Conservation (phyloP, 2,888 invertebrate genomes). For the Epistrophe grossulariae region DNA sequence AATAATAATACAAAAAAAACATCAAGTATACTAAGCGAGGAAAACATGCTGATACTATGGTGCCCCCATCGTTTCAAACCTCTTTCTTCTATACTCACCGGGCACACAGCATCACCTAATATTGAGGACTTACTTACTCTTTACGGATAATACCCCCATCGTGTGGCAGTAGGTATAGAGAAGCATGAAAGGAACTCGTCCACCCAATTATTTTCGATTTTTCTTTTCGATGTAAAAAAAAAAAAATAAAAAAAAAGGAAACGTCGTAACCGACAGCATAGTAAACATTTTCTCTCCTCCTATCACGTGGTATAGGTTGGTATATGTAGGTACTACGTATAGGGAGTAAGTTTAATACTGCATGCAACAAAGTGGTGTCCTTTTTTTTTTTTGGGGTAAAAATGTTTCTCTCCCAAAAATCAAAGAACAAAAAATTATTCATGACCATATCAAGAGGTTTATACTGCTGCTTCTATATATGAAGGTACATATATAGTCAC, state of each 20-base stretch:
- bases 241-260: conserved; percentile 54
- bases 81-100: conserved; percentile 1
- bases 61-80: conserved; percentile 18
- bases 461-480: conserved; percentile 21
- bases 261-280: conserved; percentile 55
- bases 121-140: conserved; percentile 74
- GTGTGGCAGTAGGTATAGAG: conserved; percentile 36
- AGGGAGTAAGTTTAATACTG: conserved; percentile 12
- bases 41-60: conserved; percentile 55
- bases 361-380: conserved; percentile 66
- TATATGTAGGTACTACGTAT: too few species aligned
- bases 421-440: conserved; percentile 45
- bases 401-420: conserved; percentile 61
- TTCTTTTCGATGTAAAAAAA: conserved; percentile 62
- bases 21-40: conserved; percentile 17
- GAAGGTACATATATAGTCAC: too few species aligned
- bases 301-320: not conserved
- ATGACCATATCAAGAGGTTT: conserved; percentile 40
- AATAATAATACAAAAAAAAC: conserved; percentile 30
- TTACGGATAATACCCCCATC: conserved; percentile 54
- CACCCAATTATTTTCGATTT: conserved; percentile 76
- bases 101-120: conserved; percentile 51
- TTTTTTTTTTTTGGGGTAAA: conserved; percentile 65
- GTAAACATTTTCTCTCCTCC: conserved; percentile 65
- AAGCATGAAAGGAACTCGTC: conserved; percentile 61